Evolutionary conservation across 1,140 invertebrate genomes (phyloP).

Genomic region (Asbolus verrucosus): DNA sequence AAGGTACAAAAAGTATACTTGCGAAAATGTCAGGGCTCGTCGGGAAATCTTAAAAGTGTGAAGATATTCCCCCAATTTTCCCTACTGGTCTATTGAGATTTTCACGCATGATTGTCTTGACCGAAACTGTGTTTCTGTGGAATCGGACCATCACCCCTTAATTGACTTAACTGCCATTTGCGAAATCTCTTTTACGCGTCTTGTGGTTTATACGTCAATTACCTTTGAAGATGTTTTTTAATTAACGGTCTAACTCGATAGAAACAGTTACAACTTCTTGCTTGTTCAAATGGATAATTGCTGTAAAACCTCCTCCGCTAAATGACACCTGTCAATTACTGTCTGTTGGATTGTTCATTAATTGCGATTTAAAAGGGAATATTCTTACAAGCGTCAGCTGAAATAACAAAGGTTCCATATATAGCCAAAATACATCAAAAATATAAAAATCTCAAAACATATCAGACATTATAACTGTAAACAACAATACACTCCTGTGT

Average conservation of each 20-base stretch:
- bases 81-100: slow-evolving; percentile 28
- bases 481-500: too few relatives aligned
- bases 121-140: slow-evolving; percentile 28
- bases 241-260: not conserved
- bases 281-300: too few relatives aligned
- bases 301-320: too few relatives aligned
- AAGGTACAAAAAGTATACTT: not conserved
- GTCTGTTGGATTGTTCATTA: too few relatives aligned
- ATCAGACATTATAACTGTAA: too few relatives aligned
- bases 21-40: not conserved
- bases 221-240: not conserved
- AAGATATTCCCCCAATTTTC: slow-evolving; percentile 21
- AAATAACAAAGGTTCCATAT: too few relatives aligned
- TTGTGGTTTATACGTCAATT: not conserved
- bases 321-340: too few relatives aligned
- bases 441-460: too few relatives aligned
- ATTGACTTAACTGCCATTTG: slow-evolving; percentile 29
- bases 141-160: slow-evolving; percentile 21
- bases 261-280: too few relatives aligned
- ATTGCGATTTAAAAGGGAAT: too few relatives aligned
- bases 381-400: too few relatives aligned
- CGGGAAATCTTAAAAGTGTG: not conserved
- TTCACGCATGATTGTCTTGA: slow-evolving; percentile 32
- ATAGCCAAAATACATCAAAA: too few relatives aligned
- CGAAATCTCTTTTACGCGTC: slow-evolving; percentile 10